Evolutionary conservation across 2,888 invertebrate species (phyloP), one percentile per base, ranked within the genome.

Genomic region (Amblyteles armatorius): DNA sequence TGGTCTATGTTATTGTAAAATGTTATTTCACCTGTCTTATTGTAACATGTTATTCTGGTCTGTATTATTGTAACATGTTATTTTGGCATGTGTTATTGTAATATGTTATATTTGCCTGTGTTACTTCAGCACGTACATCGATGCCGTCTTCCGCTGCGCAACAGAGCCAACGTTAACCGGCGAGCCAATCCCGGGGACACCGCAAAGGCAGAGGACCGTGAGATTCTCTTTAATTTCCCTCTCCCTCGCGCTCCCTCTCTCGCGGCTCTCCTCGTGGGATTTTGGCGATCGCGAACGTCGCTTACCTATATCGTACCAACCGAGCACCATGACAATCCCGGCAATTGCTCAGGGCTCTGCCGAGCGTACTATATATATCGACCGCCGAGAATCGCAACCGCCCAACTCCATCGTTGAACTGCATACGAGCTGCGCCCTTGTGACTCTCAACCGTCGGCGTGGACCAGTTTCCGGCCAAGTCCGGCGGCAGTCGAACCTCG

Each of bases 291-390:
- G 52, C 60, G 50, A 57, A 36, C 26, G 65, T 65, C 50, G 26
- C 65, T 29, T 19, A 19, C 67, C 73, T 33, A 52, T 36, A 26
- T 69, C 40, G 69, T 63, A 52, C 48, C 69, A 50, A 67, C 63
- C 76, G 33, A 40, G 57, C 55, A 52, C 72, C 82, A 74, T 79
- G 84, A 78, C 82, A 82, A 84, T 82, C 84, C 84, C 74, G 16
- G 74, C 84, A 84, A 84, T 84, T 81, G 81, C 78, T 84, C 84
- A 84, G 78, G 74, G 69, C 73, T 84, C 73, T 50, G 55, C 13
- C 50, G 9, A 73, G 68, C 60, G 29, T 22, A 67, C 40, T 4
- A 48, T 33, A 22, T 36, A 71, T 29, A 60, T 71, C 69, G 19
- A 81, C 40, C 44, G 13, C 4, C 3, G 16, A 16, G 44, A 16